phyloP scores from a whole-genome alignment of 2,113 vertebrate genomes.

The Choloepus hoffmanni region DNA sequence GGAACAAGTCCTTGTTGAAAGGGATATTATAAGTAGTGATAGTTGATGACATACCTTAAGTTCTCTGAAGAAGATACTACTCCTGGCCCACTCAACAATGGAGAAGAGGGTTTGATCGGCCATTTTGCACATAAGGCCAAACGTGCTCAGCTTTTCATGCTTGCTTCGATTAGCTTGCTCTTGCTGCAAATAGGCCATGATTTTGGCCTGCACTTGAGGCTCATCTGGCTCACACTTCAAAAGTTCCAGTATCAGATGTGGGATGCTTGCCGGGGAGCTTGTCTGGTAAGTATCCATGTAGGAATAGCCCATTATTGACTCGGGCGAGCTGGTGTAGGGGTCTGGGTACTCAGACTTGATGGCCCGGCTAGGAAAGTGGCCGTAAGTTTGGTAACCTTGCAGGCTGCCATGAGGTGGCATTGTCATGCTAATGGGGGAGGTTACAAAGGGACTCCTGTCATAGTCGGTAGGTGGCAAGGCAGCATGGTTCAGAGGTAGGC shows the following conservation, averaged over 20 bases:
- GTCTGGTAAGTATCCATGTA: constrained; percentile 96
- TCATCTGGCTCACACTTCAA: constrained; percentile 98
- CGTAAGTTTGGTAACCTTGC: constrained; percentile 96
- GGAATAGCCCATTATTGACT: constrained; percentile 97
- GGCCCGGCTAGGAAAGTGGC: constrained; percentile 97
- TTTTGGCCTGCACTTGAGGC: constrained; percentile 96
- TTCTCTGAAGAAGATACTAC: constrained; percentile 99
- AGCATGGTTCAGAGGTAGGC: constrained; percentile 97
- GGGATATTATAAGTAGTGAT: background rate
- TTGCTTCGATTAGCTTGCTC: constrained; percentile 96
- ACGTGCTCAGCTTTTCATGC: constrained; percentile 97
- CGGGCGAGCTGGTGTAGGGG: constrained; percentile 97
- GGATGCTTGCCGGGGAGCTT: constrained; percentile 95
- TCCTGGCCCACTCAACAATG: constrained; percentile 99
- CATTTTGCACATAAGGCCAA: constrained; percentile 99
- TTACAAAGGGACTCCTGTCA: constrained; percentile 97
- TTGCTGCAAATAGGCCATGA: constrained; percentile 96
- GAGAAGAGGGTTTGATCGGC: constrained; percentile 99
- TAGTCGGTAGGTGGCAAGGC: constrained; percentile 98
- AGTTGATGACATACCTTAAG: constrained; percentile 93
- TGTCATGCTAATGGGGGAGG: constrained; percentile 98
- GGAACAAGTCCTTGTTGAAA: background rate
- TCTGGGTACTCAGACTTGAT: constrained; percentile 99
- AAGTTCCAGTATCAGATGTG: constrained; percentile 97
- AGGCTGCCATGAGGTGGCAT: constrained; percentile 97